A percentile compares a stretch with the other conserved stretches of the same genome.
phyloP scores from a whole-genome alignment of 2,797 vertebrate species.

The Hyperoplus lanceolatus region DNA sequence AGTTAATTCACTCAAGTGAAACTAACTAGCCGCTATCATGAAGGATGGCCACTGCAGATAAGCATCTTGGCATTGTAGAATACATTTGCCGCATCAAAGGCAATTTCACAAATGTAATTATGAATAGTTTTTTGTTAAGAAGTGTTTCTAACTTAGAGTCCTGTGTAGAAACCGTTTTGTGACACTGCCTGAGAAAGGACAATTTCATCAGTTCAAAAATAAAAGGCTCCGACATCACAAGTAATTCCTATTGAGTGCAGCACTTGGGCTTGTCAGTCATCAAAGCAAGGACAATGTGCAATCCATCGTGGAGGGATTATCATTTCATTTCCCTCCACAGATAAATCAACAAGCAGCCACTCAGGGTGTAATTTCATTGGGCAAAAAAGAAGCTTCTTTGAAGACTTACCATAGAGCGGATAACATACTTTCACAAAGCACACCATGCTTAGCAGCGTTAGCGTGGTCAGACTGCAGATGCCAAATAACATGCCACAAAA shows the following conservation, averaged over 20 bases:
- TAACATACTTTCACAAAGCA: conserved; percentile 90
- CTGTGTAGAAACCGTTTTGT: not conserved
- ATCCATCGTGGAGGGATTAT: conserved; percentile 49
- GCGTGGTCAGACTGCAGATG: conserved; percentile 87
- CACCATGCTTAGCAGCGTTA: conserved; percentile 87
- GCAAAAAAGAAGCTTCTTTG: conserved; percentile 37
- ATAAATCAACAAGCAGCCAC: conserved; percentile 62
- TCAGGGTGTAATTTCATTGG: conserved; percentile 48
- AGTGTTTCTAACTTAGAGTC: conserved; percentile 9
- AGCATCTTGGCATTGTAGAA: too few species aligned
- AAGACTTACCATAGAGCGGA: conserved; percentile 85
- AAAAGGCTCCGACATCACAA: conserved; percentile 62
- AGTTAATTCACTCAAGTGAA: too few species aligned
- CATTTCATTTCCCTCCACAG: conserved; percentile 30
- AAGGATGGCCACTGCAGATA: too few species aligned
- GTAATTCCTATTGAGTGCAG: conserved; percentile 52
- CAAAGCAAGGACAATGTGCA: conserved; percentile 68
- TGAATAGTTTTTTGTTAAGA: not conserved
- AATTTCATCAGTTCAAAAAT: conserved; percentile 28
- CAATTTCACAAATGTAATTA: not conserved
- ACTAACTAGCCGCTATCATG: too few species aligned
- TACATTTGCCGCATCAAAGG: too few species aligned
- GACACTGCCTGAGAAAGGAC: conserved; percentile 8
- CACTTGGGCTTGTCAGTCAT: conserved; percentile 49
- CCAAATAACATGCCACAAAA: conserved; percentile 89